Base-by-base conservation (phyloP, 2,797 vertebrate species). In the Melopsittacus undulatus region DNA sequence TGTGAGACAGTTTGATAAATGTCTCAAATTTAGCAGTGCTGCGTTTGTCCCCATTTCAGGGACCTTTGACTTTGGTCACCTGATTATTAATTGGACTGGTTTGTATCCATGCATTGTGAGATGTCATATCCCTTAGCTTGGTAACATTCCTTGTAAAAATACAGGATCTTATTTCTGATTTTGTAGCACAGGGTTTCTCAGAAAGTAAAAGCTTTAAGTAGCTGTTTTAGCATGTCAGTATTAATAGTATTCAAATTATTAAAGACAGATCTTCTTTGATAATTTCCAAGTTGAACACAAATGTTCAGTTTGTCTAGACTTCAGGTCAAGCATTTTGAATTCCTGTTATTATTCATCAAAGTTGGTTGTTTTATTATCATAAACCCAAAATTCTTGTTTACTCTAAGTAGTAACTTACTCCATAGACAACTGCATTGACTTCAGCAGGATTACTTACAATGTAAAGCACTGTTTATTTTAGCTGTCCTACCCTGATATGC, bases 1-100 rank as follows among this genome's bases (percentile, higher is more conserved):
- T 94, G 32, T 81, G 54, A 95, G 90, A 94, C 87, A 95, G 83
- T 87, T 95, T 98, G 95, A 97, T 95, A 96, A 97, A 96, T 97
- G 85, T 54, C 70, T 95, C 20, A 6, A 93, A 96, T 96, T 95
- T 93, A 77, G 27, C 74, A 94, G 48, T 1, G 40, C 7, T 83
- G 46, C 4, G 2, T 66, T 66, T 92, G 26, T 97, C 66, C 92
- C 88, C 38, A 22, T 88, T 95, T 91, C 63, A 89, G 94, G 36
- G 76, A 79, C 48, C 62, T 96, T 93, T 95, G 84, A 29, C 77
- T 87, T 90, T 72, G 52, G 89, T 83, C 72, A 91, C 43, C 46
- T 79, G 51, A 77, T 96, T 93, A 69, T 94, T 95, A 94, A 93
- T 90, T 93, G 83, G 38, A 74, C 48, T 63, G 49, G 46, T 94